These are phyloP conservation scores for Sebastes reedi DNA, from an alignment of 2,797 vertebrate genomes.

Conservation along the genomic window DNA sequence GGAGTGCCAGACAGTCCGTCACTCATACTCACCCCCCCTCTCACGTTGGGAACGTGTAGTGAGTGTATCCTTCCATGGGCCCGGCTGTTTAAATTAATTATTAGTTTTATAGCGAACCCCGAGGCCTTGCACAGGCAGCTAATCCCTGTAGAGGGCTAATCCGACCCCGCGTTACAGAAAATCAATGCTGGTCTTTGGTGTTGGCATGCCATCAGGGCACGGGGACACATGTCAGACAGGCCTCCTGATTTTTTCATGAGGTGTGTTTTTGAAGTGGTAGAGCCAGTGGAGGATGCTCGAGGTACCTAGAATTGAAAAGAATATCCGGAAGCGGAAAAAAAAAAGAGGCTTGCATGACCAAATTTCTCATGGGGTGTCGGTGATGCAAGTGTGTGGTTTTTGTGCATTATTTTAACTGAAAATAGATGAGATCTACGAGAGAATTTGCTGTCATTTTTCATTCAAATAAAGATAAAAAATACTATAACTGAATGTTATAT, in stretches of 20 bases:
- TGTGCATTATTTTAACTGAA: slow-evolving; percentile 41
- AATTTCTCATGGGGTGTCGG: slow-evolving; percentile 67
- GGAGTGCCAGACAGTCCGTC: slow-evolving; percentile 70
- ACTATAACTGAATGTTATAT: background rate
- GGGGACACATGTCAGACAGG: slow-evolving; percentile 86
- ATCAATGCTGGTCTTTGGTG: slow-evolving; percentile 89
- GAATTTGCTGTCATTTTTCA: background rate
- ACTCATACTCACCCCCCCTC: slow-evolving; percentile 62
- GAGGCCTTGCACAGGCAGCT: slow-evolving; percentile 87
- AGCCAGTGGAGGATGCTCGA: slow-evolving; percentile 85
- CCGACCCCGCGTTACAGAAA: slow-evolving; percentile 87
- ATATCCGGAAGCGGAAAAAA: slow-evolving; percentile 75
- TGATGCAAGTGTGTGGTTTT: slow-evolving; percentile 62
- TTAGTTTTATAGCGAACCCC: slow-evolving; percentile 88
- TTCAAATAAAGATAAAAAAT: background rate
- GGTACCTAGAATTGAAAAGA: slow-evolving; percentile 85
- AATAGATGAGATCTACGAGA: slow-evolving; percentile 2
- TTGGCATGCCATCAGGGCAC: slow-evolving; percentile 81
- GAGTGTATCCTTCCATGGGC: slow-evolving; percentile 81
- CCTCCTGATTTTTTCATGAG: slow-evolving; percentile 87
- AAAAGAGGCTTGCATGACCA: slow-evolving; percentile 62
- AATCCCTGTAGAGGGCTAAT: slow-evolving; percentile 89
- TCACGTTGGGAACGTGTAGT: slow-evolving; percentile 66
- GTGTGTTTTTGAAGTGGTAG: slow-evolving; percentile 84
- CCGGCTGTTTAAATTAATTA: slow-evolving; percentile 91